These are phyloP conservation scores for Malurus elegans DNA, from an alignment of 2,113 vertebrate species.

Conservation along the genomic window DNA sequence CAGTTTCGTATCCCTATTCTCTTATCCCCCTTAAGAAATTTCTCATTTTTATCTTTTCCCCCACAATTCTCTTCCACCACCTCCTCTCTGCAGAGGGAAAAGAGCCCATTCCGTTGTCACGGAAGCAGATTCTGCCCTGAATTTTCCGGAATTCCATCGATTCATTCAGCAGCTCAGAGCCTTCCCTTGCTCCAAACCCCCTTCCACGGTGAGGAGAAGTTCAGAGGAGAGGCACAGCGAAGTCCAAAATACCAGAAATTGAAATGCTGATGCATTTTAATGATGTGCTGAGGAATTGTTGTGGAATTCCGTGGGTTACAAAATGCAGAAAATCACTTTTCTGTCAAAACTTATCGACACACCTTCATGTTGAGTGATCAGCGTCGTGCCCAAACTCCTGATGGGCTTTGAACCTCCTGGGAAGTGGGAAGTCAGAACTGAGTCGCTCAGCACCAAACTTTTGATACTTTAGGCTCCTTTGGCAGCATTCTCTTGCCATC, in stretches of 20 bases:
- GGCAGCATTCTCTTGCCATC: no score
- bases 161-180: not conserved
- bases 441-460: not conserved
- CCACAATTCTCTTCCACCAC: not conserved
- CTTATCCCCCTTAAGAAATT: no score
- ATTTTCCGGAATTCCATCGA: not conserved
- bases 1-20: not conserved
- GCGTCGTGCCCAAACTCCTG: not conserved
- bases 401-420: not conserved
- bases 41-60: not conserved
- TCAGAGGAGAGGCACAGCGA: not conserved
- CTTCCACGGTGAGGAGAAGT: not conserved
- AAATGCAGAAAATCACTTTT: not conserved
- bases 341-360: constrained; percentile 39
- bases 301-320: not conserved
- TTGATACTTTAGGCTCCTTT: no score
- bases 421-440: not conserved
- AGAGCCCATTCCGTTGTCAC: not conserved
- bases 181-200: not conserved
- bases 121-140: not conserved
- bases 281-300: not conserved
- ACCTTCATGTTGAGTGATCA: not conserved
- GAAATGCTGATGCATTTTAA: not conserved
- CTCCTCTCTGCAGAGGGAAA: not conserved
- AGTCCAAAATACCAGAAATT: not conserved